These are phyloP conservation scores for Popillia japonica DNA, from an alignment of 1,140 invertebrate species.

Conservation along the genomic window DNA sequence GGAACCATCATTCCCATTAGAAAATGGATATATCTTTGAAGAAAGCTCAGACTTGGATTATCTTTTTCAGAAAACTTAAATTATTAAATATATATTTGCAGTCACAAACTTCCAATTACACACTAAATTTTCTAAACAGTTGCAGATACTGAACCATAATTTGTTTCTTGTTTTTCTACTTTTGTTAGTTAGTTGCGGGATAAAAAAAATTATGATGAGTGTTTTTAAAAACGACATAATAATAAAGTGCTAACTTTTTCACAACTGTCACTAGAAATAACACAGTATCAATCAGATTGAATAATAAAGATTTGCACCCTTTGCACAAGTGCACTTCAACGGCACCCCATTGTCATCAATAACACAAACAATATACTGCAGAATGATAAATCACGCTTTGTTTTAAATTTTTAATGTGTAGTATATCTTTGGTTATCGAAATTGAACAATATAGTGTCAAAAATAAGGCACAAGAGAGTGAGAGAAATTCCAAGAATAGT, in stretches of 20 bases:
- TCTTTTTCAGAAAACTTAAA: too few species aligned
- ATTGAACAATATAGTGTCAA: background rate
- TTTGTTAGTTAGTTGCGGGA: too few species aligned
- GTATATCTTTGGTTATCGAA: background rate
- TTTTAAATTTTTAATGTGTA: background rate
- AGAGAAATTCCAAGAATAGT: background rate
- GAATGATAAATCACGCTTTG: background rate
- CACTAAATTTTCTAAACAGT: too few species aligned
- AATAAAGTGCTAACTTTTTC: background rate
- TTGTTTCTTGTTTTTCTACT: too few species aligned
- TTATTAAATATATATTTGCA: too few species aligned
- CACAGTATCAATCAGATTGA: background rate
- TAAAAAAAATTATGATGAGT: too few species aligned
- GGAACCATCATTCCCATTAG: too few species aligned
- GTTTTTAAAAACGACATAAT: background rate
- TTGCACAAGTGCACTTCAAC: slow-evolving; percentile 4
- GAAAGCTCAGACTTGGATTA: too few species aligned
- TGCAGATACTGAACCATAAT: too few species aligned
- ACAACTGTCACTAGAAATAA: slow-evolving; percentile 2
- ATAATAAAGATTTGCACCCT: slow-evolving; percentile 8
- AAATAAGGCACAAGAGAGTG: background rate
- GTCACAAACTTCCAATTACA: too few species aligned
- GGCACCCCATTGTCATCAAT: background rate
- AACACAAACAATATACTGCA: background rate
- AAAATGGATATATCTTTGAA: too few species aligned